These are phyloP conservation scores for Seriola rivoliana DNA, from an alignment of 2,113 vertebrate species.

Conservation along the genomic window DNA sequence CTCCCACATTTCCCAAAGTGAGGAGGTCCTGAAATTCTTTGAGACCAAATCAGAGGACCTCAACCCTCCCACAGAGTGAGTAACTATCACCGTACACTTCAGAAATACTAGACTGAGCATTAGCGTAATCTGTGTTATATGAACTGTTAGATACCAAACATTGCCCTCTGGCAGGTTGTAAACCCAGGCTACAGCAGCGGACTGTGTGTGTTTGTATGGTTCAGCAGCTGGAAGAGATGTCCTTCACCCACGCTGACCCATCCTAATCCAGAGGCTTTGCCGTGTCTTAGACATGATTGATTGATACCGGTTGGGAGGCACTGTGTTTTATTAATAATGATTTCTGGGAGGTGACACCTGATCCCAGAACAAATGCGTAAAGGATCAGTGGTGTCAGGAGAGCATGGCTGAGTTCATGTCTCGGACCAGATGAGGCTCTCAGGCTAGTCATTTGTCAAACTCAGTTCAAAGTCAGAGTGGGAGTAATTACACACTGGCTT, in stretches of 20 bases:
- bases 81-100: slow-evolving; percentile 49
- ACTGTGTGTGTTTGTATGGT: slow-evolving; percentile 28
- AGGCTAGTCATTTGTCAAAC: slow-evolving; percentile 56
- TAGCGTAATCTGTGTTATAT: slow-evolving; percentile 5
- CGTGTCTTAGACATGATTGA: slow-evolving; percentile 64
- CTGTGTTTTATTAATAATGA: slow-evolving; percentile 69
- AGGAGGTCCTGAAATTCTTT: slow-evolving; percentile 95
- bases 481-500: slow-evolving; percentile 46
- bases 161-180: slow-evolving; percentile 49
- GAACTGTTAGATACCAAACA: slow-evolving; percentile 24
- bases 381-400: slow-evolving; percentile 62
- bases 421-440: slow-evolving; percentile 53
- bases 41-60: slow-evolving; percentile 94
- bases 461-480: slow-evolving; percentile 68
- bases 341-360: slow-evolving; percentile 69
- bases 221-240: slow-evolving; percentile 34
- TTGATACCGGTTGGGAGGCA: slow-evolving; percentile 32
- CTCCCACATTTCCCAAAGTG: slow-evolving; percentile 92
- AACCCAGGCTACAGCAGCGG: neutral
- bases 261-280: slow-evolving; percentile 50
- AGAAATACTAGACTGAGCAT: slow-evolving; percentile 18
- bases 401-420: slow-evolving; percentile 56
- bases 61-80: slow-evolving; percentile 95
- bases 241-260: slow-evolving; percentile 38
- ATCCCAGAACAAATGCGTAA: slow-evolving; percentile 61